Percentiles rank a stretch among this genome's conserved stretches.
These are phyloP conservation scores for Chamaea fasciata DNA, from an alignment of 2,113 vertebrate genomes.

Conservation along the genomic window DNA sequence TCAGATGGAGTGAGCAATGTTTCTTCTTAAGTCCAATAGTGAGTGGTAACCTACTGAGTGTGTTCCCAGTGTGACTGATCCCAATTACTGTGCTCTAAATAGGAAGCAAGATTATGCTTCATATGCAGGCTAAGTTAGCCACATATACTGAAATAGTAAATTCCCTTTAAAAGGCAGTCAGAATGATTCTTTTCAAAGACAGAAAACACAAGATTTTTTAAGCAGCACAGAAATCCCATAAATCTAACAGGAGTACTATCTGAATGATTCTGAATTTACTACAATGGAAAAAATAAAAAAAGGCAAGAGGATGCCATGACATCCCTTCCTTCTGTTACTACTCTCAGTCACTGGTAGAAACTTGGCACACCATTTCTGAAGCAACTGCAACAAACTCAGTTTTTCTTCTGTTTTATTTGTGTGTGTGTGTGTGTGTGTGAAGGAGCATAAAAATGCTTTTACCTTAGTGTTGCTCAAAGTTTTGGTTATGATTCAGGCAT, in stretches of 20 bases:
- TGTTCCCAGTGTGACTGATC: rapidly evolving
- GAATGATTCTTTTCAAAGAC: neutral
- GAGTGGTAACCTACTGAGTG: neutral
- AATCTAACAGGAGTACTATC: neutral
- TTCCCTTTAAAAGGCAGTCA: neutral
- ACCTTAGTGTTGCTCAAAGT: neutral
- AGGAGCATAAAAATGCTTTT: neutral
- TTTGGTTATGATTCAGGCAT: conserved; percentile 33
- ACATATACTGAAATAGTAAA: neutral
- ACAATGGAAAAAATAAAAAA: neutral
- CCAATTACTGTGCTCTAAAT: neutral
- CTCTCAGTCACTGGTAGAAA: neutral
- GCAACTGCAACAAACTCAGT: neutral
- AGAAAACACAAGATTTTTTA: neutral
- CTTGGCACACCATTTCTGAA: neutral
- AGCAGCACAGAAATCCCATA: neutral
- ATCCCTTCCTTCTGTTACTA: neutral
- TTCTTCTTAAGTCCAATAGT: neutral
- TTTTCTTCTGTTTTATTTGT: neutral
- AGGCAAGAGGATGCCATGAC: neutral
- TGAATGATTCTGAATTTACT: neutral
- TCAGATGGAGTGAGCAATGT: neutral
- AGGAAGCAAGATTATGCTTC: neutral
- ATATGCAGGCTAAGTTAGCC: neutral
- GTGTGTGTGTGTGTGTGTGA: neutral